Evolutionary conservation across 2,888 invertebrate genomes (phyloP).

Genomic region (Enoplolaimus lenunculus): DNA sequence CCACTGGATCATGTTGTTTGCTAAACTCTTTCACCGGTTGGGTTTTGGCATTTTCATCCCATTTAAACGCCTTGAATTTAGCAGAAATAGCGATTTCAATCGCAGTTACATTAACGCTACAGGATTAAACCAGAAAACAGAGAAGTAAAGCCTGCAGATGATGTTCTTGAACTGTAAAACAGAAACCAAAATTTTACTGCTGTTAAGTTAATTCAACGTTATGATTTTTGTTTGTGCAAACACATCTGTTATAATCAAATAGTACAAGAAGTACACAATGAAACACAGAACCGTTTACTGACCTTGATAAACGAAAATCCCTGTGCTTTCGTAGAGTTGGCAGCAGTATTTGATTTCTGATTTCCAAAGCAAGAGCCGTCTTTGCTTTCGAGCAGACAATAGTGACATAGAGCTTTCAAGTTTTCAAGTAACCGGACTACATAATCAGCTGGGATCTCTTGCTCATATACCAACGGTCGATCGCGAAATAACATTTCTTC

Average conservation of each 20-base stretch:
- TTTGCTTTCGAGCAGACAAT: slow-evolving; percentile 55
- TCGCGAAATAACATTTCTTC: no score
- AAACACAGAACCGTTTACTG: no score
- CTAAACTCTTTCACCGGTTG: not conserved
- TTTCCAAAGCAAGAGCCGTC: not conserved
- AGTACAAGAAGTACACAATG: no score
- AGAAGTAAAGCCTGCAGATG: no score
- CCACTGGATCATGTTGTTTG: not conserved
- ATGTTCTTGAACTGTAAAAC: no score
- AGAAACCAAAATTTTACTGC: no score
- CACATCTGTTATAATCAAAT: no score
- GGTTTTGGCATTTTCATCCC: not conserved
- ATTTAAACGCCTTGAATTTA: not conserved
- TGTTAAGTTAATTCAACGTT: no score
- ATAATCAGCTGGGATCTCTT: slow-evolving; percentile 56
- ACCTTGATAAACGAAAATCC: not conserved
- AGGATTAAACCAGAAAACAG: no score
- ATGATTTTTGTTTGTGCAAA: no score
- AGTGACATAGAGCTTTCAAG: slow-evolving; percentile 62
- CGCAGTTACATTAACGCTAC: no score
- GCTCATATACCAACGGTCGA: not conserved
- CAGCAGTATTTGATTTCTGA: not conserved
- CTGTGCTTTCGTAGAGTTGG: not conserved
- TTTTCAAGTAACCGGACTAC: slow-evolving; percentile 62
- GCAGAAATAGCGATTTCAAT: no score